These are phyloP conservation scores for Molossus alvarezi DNA, from an alignment of 2,797 vertebrate genomes.

Conservation along the genomic window DNA sequence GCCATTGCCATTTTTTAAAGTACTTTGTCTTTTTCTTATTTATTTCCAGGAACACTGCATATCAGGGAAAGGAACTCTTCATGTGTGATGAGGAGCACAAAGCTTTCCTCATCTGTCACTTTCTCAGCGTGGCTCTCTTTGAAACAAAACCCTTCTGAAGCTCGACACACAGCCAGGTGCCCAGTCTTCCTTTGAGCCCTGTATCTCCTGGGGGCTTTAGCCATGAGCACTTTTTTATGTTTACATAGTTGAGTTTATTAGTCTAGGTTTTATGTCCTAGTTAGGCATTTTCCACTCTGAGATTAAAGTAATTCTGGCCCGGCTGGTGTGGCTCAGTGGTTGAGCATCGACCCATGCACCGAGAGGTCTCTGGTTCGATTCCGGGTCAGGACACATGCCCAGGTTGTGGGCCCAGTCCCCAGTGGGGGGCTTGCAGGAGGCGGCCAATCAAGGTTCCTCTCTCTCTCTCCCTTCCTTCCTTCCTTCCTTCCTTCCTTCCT, in stretches of 20 bases:
- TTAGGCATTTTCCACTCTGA: background rate
- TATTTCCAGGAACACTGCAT: background rate
- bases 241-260: background rate
- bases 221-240: background rate
- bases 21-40: slow-evolving; percentile 15
- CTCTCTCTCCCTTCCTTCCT: too few species aligned
- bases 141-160: background rate
- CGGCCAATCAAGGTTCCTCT: too few species aligned
- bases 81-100: background rate
- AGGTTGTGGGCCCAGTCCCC: too few species aligned
- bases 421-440: too few species aligned
- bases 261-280: background rate
- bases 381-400: too few species aligned
- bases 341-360: too few species aligned
- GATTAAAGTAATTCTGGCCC: background rate
- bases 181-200: background rate
- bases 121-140: background rate
- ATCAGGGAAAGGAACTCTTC: background rate
- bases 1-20: background rate
- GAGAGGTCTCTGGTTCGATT: too few species aligned
- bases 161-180: too few species aligned
- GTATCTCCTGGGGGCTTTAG: background rate
- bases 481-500: too few species aligned
- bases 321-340: too few species aligned
- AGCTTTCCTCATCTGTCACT: background rate